These are phyloP conservation scores for Orchestia grillus DNA, from an alignment of 1,140 invertebrate genomes.

Conservation along the genomic window DNA sequence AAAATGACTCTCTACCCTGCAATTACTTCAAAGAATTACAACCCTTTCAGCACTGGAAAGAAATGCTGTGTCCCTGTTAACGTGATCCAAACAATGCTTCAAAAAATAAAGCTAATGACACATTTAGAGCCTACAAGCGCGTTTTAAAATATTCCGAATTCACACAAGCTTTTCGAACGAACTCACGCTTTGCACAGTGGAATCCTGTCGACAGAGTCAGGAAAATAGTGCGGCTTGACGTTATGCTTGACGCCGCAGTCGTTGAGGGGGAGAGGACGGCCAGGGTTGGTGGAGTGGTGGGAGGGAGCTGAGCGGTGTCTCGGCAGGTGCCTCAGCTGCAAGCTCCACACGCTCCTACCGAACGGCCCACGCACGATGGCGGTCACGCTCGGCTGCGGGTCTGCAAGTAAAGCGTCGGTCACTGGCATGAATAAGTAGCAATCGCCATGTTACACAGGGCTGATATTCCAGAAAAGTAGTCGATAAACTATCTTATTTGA, in stretches of 20 bases:
- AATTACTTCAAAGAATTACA: not conserved
- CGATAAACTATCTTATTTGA: too few relatives aligned
- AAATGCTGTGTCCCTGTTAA: not conserved
- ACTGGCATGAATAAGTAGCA: not conserved
- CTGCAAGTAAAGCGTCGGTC: slow-evolving; percentile 67
- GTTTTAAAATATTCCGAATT: not conserved
- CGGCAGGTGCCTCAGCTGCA: slow-evolving; percentile 87
- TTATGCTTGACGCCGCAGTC: slow-evolving; percentile 77
- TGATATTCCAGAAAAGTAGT: too few relatives aligned
- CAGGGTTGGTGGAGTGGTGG: slow-evolving; percentile 81
- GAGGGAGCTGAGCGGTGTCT: slow-evolving; percentile 80
- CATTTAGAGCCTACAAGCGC: not conserved
- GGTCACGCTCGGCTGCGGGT: slow-evolving; percentile 77
- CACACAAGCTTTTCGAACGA: not conserved
- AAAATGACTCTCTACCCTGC: not conserved
- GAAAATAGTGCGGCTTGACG: slow-evolving; percentile 83
- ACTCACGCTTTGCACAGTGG: slow-evolving; percentile 85
- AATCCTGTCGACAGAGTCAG: slow-evolving; percentile 85
- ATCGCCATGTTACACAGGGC: too few relatives aligned
- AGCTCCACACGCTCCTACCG: slow-evolving; percentile 93
- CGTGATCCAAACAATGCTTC: not conserved
- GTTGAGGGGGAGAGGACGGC: slow-evolving; percentile 83
- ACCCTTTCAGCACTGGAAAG: not conserved
- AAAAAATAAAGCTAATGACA: not conserved
- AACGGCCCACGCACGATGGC: slow-evolving; percentile 91